These are phyloP conservation scores for Manis crassicaudata DNA, from an alignment of 2,797 vertebrate genomes.

Conservation along the genomic window DNA sequence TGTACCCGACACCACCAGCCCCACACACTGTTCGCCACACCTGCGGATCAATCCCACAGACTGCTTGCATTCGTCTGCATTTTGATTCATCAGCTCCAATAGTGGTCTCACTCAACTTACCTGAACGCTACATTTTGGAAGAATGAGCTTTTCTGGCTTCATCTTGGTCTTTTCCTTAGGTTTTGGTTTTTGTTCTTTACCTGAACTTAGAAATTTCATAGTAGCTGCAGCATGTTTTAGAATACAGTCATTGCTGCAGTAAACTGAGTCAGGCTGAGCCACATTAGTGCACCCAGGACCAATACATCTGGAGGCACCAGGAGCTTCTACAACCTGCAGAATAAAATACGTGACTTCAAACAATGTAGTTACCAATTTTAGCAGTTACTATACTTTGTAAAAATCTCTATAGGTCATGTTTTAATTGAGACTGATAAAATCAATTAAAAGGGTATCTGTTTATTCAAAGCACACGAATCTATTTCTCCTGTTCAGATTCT, in stretches of 20 bases:
- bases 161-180: constrained; percentile 89
- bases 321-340: constrained; percentile 82
- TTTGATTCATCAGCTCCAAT: accelerated
- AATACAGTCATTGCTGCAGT: constrained; percentile 97
- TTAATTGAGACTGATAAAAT: not conserved
- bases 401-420: no score
- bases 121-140: constrained; percentile 85
- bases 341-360: not conserved
- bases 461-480: no score
- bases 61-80: no score
- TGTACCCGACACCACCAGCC: no score
- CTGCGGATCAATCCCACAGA: no score
- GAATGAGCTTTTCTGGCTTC: constrained; percentile 85
- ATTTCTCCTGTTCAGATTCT: no score
- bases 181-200: constrained; percentile 89
- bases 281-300: constrained; percentile 92
- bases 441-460: not conserved
- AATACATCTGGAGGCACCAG: constrained; percentile 90
- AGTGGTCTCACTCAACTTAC: constrained; percentile 81
- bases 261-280: constrained; percentile 94
- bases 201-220: constrained; percentile 92
- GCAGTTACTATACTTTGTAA: not conserved
- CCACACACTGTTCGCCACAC: no score
- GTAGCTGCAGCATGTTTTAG: constrained; percentile 94
- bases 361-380: accelerated